These are phyloP conservation scores for Pipistrellus nathusii DNA, from an alignment of 2,797 vertebrate species.

Conservation along the genomic window DNA sequence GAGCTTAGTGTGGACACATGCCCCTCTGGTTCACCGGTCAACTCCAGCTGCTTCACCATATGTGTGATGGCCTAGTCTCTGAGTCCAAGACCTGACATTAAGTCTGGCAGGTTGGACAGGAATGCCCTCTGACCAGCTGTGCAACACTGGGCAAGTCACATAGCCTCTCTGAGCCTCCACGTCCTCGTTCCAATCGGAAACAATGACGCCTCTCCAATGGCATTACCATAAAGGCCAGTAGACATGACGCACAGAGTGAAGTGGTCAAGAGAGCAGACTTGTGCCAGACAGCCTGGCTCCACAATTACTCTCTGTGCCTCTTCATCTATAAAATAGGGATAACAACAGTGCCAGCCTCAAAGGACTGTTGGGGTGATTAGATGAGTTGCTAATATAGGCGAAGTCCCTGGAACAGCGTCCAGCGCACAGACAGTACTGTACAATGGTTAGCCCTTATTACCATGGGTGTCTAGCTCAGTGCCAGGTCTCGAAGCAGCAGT, in stretches of 20 bases:
- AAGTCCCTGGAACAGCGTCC: not conserved
- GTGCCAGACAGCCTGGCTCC: not conserved
- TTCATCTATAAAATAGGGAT: not conserved
- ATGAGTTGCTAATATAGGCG: not conserved
- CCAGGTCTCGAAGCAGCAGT: not conserved
- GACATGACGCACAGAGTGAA: rapidly evolving
- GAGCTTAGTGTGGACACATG: not conserved
- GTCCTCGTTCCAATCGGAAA: not conserved
- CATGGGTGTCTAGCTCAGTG: not conserved
- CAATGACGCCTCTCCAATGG: rapidly evolving
- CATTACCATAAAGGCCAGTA: not conserved
- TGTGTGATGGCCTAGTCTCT: not conserved
- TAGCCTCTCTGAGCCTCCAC: not conserved
- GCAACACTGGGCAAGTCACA: not conserved
- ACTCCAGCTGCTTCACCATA: rapidly evolving
- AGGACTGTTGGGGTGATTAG: not conserved
- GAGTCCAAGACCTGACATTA: not conserved
- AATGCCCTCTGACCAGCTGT: not conserved
- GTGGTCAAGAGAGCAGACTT: no score
- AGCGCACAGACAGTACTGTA: not conserved
- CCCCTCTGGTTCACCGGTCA: not conserved
- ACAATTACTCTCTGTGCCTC: not conserved
- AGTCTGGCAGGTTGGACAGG: not conserved
- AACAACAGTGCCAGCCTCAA: not conserved
- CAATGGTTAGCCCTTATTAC: no score